A percentile compares a stretch with the other conserved stretches of the same genome.
phyloP scores from a whole-genome alignment of 2,113 vertebrate species.

The Megaceryle maxima region DNA sequence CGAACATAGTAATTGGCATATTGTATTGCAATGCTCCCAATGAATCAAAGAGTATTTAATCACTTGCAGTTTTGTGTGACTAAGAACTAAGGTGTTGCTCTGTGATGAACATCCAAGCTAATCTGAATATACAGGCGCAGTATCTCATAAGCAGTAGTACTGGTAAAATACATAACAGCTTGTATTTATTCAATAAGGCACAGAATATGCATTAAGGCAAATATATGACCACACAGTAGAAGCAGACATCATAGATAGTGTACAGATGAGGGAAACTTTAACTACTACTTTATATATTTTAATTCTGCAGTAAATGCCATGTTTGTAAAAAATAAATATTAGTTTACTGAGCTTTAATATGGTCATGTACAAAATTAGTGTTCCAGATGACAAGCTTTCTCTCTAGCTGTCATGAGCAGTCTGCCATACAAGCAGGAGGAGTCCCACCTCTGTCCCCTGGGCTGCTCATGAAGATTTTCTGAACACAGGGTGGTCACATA shows the following conservation, averaged over 20 bases:
- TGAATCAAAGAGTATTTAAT: background rate
- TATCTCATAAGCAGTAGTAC: background rate
- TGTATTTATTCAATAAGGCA: background rate
- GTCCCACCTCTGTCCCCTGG: background rate
- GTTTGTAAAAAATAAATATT: background rate
- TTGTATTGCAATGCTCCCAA: background rate
- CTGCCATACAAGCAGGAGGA: background rate
- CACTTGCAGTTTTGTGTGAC: background rate
- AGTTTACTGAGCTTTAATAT: background rate
- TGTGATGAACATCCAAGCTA: background rate
- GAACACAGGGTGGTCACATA: background rate
- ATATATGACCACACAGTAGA: background rate
- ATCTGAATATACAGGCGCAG: background rate
- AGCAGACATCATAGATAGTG: background rate
- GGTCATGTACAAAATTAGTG: background rate
- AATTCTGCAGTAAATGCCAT: background rate
- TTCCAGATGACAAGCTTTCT: background rate
- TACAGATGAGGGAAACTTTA: background rate
- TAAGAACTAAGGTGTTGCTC: background rate
- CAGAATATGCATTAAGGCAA: slow-evolving; percentile 16
- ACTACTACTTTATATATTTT: background rate
- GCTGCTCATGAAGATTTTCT: background rate
- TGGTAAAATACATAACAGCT: background rate
- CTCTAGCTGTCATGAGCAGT: background rate
- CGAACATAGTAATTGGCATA: background rate